Percentiles rank a stretch among this genome's conserved stretches.
Conservation (phyloP, 1,140 invertebrate species). For the Meloidogyne exigua region DNA sequence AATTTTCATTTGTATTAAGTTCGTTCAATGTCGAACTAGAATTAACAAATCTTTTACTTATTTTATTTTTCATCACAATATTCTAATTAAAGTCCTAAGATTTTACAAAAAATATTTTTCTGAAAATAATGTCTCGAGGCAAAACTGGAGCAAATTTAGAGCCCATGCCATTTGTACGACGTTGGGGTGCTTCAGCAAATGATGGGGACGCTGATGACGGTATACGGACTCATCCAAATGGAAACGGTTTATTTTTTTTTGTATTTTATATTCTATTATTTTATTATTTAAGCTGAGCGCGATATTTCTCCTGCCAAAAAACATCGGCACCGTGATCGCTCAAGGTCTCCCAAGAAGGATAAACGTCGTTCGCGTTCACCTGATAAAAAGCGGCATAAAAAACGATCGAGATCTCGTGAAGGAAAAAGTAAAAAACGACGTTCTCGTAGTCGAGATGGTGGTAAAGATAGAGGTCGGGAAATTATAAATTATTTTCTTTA, state of each 20-base stretch:
- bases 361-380: slow-evolving; percentile 21
- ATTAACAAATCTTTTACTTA: neutral
- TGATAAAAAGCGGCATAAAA: slow-evolving; percentile 27
- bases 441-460: slow-evolving; percentile 12
- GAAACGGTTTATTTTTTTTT: slow-evolving; percentile 11
- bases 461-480: neutral
- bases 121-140: slow-evolving; percentile 5
- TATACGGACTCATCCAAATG: slow-evolving; percentile 5
- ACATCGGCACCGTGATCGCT: slow-evolving; percentile 8
- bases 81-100: neutral
- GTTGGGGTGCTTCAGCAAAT: slow-evolving; percentile 44
- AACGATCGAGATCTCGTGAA: slow-evolving; percentile 16
- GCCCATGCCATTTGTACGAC: slow-evolving; percentile 59
- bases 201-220: slow-evolving; percentile 27
- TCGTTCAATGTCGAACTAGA: no score
- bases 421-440: slow-evolving; percentile 20
- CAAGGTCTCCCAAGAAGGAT: slow-evolving; percentile 21
- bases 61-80: slow-evolving; percentile 12
- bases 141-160: slow-evolving; percentile 56
- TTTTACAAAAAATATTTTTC: neutral
- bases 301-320: slow-evolving; percentile 16
- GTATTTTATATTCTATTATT: neutral
- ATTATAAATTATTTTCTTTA: slow-evolving; percentile 10
- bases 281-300: neutral
- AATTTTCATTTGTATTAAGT: neutral